Percentiles rank a stretch among this genome's conserved stretches.
phyloP scores from a whole-genome alignment of 2,888 invertebrate species.

The Nomada hirtipes region DNA sequence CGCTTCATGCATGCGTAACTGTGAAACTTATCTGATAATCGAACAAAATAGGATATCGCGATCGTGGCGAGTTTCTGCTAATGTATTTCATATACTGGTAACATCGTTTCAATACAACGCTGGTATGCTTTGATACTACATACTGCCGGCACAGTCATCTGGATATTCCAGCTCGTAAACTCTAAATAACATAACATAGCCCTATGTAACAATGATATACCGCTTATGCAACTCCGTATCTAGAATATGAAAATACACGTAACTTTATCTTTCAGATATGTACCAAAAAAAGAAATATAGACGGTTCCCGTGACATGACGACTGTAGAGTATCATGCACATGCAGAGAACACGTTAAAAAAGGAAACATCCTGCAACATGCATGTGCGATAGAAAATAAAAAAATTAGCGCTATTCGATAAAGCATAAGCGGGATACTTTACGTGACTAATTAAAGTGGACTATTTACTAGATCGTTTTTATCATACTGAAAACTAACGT shows the following conservation, averaged over 20 bases:
- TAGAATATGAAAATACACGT: conserved; percentile 26
- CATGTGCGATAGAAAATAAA: conserved; percentile 22
- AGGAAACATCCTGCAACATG: conserved; percentile 43
- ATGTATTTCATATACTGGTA: conserved; percentile 34
- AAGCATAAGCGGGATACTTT: conserved; percentile 30
- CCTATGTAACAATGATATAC: conserved; percentile 48
- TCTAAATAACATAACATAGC: conserved; percentile 45
- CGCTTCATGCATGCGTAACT: conserved; percentile 11
- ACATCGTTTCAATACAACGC: conserved; percentile 45
- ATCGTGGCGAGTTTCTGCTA: conserved; percentile 6
- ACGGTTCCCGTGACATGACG: conserved; percentile 15
- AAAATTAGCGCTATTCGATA: conserved; percentile 11
- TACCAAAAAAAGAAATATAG: conserved; percentile 12
- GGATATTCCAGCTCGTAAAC: conserved; percentile 32
- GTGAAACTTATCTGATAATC: conserved; percentile 22
- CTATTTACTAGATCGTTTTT: neutral
- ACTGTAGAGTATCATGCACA: conserved; percentile 65
- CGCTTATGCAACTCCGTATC: conserved; percentile 40
- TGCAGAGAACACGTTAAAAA: conserved; percentile 50
- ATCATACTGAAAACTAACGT: conserved; percentile 6
- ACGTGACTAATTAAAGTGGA: conserved; percentile 20
- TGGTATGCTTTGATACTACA: conserved; percentile 35
- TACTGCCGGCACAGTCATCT: conserved; percentile 26
- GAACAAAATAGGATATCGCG: conserved; percentile 20
- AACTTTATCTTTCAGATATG: conserved; percentile 35